phyloP scores from a whole-genome alignment of 1,140 invertebrate genomes.

The Orussus abietinus region DNA sequence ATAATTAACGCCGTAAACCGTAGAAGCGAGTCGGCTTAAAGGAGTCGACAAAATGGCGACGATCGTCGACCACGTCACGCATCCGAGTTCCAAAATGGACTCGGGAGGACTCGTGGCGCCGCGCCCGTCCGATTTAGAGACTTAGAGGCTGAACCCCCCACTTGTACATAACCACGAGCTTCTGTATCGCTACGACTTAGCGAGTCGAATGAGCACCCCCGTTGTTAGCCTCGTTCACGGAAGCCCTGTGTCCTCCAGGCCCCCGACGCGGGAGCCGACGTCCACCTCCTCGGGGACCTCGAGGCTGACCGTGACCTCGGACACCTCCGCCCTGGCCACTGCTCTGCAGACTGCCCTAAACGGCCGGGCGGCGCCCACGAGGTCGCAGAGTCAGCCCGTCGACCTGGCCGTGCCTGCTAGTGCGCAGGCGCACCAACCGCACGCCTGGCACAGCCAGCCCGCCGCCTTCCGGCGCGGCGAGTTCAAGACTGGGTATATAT shows the following conservation, averaged over 20 bases:
- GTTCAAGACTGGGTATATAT: slow-evolving; percentile 44
- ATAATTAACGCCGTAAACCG: too few species aligned
- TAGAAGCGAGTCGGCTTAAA: too few species aligned
- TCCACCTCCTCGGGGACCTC: slow-evolving; percentile 46
- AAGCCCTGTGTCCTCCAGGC: slow-evolving; percentile 32
- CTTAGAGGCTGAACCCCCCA: too few species aligned
- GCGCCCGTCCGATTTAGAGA: too few species aligned
- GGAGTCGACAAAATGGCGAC: too few species aligned
- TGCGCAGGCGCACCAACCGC: slow-evolving; percentile 32
- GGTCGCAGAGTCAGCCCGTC: slow-evolving; percentile 54
- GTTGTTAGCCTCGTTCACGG: too few species aligned
- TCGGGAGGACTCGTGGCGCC: too few species aligned
- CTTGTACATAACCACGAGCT: too few species aligned
- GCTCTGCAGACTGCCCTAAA: slow-evolving; percentile 45
- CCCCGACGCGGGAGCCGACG: slow-evolving; percentile 39
- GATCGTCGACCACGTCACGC: too few species aligned
- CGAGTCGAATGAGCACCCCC: too few species aligned
- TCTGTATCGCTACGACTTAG: too few species aligned
- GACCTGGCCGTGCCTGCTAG: slow-evolving; percentile 45
- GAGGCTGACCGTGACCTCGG: slow-evolving; percentile 44
- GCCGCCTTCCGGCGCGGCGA: slow-evolving; percentile 48
- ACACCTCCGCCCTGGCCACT: slow-evolving; percentile 43
- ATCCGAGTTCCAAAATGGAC: too few species aligned
- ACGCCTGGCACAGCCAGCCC: slow-evolving; percentile 51
- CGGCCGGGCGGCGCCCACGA: slow-evolving; percentile 44